Percentiles rank a stretch among this genome's conserved stretches.
Conservation (phyloP, 2,113 vertebrate genomes). For the Bucco capensis region DNA sequence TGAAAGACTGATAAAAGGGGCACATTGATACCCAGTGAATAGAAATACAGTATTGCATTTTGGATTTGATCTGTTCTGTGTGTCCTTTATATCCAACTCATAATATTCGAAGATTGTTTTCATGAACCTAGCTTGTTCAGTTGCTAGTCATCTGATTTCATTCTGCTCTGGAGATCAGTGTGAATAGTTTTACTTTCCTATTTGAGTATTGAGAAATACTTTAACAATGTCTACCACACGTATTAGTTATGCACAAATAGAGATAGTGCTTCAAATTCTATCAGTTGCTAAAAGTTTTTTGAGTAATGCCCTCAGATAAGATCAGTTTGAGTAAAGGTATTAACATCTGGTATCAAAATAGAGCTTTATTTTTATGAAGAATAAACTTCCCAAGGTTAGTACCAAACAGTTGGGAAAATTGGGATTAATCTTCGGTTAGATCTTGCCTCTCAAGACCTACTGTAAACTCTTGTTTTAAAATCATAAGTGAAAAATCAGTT, state of each 20-base stretch:
- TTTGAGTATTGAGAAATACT: not conserved
- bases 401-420: not conserved
- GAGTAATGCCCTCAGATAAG: not conserved
- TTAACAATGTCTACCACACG: not conserved
- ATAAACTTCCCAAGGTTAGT: not conserved
- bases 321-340: not conserved
- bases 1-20: slow-evolving; percentile 67
- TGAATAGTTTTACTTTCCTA: slow-evolving; percentile 52
- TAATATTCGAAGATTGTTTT: slow-evolving; percentile 71
- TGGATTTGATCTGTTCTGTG: slow-evolving; percentile 65
- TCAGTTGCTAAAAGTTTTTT: not conserved
- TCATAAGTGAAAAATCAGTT: not conserved
- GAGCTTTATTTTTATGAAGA: slow-evolving; percentile 4
- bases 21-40: slow-evolving; percentile 76
- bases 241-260: not conserved
- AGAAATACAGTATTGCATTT: slow-evolving; percentile 62
- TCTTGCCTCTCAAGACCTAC: not conserved
- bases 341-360: not conserved
- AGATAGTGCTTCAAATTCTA: not conserved
- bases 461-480: slow-evolving; percentile 10
- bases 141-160: slow-evolving; percentile 39
- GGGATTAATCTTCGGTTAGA: not conserved
- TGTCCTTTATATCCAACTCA: slow-evolving; percentile 64
- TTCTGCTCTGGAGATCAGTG: slow-evolving; percentile 39
- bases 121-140: slow-evolving; percentile 60